Evolutionary conservation across 2,888 invertebrate genomes (phyloP), one percentile per base, ranked within the genome.

Genomic region (Lithophane semibrunnea): DNA sequence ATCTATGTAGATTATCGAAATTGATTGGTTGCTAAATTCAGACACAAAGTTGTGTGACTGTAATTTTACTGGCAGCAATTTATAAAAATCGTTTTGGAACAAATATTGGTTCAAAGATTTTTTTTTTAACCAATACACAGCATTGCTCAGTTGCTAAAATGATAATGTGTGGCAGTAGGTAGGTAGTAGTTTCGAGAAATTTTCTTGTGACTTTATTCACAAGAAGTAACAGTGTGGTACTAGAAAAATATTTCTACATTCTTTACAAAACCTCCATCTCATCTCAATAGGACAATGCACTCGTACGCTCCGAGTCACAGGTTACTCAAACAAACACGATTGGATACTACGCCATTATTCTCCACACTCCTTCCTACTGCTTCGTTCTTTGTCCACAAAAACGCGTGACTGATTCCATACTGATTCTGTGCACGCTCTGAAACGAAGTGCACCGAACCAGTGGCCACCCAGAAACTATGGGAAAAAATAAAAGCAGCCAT

Each of bases 341-440:
- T 68, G 49, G 74, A 76, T 72, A 77, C 18, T 61, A 18, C 29
- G 12, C 72, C 65, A 74, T 74, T 72, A 80, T 76, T 64, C 61
- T 70, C 61, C 21, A 44, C 24, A 18, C 37, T 68, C 18, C 47
- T 67, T 68, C 18, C 42, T 67, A 52, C 61, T 58, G 60, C 37
- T 70, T 47, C 72, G 49, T 80, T 64, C 85, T 82, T 75, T 83
- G 76, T 83, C 42, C 73, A 42, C 69, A 24, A 18, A 74, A 79
- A 67, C 86, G 84, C 86, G 79, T 88, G 83, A 84, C 87, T 84
- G 83, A 82, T 66, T 85, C 82, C 82, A 80, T 77, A 85, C 86
- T 78, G 85, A 80, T 63, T 61, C 58, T n/a, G 78, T 78, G 77
- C 67, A 77, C 70, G 81, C 77, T 81, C 81, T 86, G 82, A 88